Conservation (phyloP, 2,113 vertebrate genomes). For the Herpailurus yagouaroundi region DNA sequence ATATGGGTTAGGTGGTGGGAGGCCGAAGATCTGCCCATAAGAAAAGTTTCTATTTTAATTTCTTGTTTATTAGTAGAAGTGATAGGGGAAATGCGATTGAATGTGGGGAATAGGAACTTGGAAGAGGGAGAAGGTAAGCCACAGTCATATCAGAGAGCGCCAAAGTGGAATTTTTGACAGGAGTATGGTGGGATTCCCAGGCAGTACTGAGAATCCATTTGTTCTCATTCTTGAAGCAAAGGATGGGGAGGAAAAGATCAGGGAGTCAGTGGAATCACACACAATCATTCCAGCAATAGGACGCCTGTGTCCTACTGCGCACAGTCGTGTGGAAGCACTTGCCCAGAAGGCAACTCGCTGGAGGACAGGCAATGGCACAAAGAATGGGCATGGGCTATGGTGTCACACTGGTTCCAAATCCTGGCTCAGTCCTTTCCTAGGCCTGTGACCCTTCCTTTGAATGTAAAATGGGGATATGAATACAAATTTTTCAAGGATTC, state of each 20-base stretch:
- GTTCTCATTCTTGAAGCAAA: background rate
- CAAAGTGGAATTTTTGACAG: background rate
- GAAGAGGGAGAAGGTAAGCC: background rate
- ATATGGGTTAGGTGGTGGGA: background rate
- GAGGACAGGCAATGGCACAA: no score
- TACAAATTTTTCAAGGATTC: background rate
- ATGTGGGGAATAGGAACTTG: background rate
- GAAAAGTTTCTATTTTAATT: background rate
- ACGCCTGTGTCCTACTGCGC: no score
- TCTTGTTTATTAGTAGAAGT: background rate
- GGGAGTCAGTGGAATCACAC: background rate
- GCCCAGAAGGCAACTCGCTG: background rate
- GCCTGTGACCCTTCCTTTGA: background rate
- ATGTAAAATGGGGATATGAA: background rate
- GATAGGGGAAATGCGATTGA: background rate
- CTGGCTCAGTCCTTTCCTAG: background rate
- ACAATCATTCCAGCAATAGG: background rate
- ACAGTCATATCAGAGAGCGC: background rate
- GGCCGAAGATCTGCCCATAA: background rate
- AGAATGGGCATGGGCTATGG: accelerated
- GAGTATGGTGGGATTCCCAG: background rate
- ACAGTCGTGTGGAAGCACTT: no score
- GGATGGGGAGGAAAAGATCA: background rate
- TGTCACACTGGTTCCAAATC: background rate
- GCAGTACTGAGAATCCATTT: background rate